A percentile compares a stretch with the other conserved stretches of the same genome.
These are phyloP conservation scores for Hylaea fasciaria DNA, from an alignment of 2,888 invertebrate genomes.

Conservation along the genomic window DNA sequence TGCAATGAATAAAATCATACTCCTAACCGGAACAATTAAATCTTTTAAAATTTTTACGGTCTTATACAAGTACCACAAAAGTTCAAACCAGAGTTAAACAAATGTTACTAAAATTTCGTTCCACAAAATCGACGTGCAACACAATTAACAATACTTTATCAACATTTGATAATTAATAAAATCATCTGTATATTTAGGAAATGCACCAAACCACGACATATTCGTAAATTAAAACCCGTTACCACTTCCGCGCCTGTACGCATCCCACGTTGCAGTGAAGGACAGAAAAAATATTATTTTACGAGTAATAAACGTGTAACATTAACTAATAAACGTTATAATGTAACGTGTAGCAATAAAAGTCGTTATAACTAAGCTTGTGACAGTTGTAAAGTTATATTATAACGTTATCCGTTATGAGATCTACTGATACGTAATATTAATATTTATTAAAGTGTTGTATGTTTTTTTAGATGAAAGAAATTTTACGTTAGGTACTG, in stretches of 20 bases:
- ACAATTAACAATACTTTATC: too few species aligned
- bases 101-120: too few species aligned
- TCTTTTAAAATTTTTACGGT: too few species aligned
- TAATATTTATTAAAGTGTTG: slow-evolving; percentile 1
- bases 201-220: slow-evolving; percentile 5
- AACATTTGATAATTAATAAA: too few species aligned
- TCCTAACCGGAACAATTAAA: too few species aligned
- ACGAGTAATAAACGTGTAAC: slow-evolving; percentile 31
- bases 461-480: too few species aligned
- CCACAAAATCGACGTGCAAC: too few species aligned
- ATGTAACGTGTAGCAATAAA: slow-evolving; percentile 19
- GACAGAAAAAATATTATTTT: slow-evolving; percentile 21
- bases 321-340: slow-evolving; percentile 26
- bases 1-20: too few species aligned
- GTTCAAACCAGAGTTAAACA: too few species aligned
- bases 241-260: slow-evolving; percentile 22
- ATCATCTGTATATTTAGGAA: background rate
- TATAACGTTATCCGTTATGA: slow-evolving; percentile 1
- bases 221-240: background rate
- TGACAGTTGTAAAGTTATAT: slow-evolving; percentile 12
- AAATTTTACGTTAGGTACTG: too few species aligned
- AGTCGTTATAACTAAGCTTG: slow-evolving; percentile 10
- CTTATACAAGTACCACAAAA: too few species aligned
- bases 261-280: slow-evolving; percentile 23
- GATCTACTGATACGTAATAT: background rate